Evolutionary conservation across 1,140 invertebrate species (phyloP).

Genomic region (Halesus radiatus): DNA sequence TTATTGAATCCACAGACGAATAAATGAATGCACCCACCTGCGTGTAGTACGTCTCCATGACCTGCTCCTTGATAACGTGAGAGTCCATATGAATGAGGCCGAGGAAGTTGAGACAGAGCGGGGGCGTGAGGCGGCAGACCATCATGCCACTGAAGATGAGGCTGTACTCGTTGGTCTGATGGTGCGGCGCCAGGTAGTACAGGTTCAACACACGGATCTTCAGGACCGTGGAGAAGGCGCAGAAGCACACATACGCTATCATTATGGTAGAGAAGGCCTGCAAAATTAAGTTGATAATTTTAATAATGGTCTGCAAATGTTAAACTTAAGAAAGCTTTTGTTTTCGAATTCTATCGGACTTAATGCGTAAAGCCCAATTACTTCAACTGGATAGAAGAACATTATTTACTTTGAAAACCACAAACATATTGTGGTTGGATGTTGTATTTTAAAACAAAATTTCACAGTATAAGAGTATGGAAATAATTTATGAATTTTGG

Average conservation of each 20-base stretch:
- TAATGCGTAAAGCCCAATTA: too few relatives aligned
- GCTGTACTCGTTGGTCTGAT: conserved; percentile 99
- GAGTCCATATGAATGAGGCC: conserved; percentile 98
- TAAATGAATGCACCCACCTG: conserved; percentile 71
- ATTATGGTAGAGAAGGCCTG: conserved; percentile 89
- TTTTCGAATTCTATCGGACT: too few relatives aligned
- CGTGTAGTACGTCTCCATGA: conserved; percentile 90
- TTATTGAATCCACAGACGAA: not conserved
- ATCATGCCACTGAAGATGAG: conserved; percentile 98
- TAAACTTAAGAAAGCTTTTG: too few relatives aligned
- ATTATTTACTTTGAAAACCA: too few relatives aligned
- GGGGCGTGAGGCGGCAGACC: conserved; percentile 96
- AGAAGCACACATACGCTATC: conserved; percentile 95
- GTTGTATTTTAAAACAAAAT: too few relatives aligned
- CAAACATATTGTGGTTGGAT: too few relatives aligned
- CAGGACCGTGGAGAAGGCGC: conserved; percentile 97
- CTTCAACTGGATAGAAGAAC: too few relatives aligned
- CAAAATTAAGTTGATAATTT: conserved; percentile 62
- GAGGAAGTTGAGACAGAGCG: conserved; percentile 98
- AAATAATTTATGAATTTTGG: too few relatives aligned
- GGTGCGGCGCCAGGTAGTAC: conserved; percentile 96
- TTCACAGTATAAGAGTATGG: too few relatives aligned
- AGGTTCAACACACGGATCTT: conserved; percentile 96
- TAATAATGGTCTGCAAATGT: too few relatives aligned
- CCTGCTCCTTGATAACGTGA: conserved; percentile 88